Conservation (phyloP, 2,888 invertebrate genomes). For the Harpalus rufipes region DNA sequence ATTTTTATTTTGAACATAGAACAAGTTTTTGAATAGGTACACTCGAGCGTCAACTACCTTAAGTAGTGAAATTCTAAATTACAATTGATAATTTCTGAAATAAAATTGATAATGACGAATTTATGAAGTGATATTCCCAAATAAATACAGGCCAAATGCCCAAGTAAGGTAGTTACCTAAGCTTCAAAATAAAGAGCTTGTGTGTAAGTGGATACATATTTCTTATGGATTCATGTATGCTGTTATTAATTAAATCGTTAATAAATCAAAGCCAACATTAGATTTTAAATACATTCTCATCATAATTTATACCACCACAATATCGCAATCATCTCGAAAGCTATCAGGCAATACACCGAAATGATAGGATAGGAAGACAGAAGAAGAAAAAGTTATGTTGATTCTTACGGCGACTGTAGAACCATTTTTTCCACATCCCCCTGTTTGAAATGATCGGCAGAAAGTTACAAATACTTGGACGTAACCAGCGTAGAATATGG, state of each 20-base stretch:
- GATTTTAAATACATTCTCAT: slow-evolving; percentile 34
- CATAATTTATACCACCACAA: slow-evolving; percentile 37
- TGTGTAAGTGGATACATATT: slow-evolving; percentile 47
- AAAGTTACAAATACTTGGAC: slow-evolving; percentile 84
- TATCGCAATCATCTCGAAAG: slow-evolving; percentile 63
- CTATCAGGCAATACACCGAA: slow-evolving; percentile 57
- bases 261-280: slow-evolving; percentile 27
- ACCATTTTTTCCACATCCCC: slow-evolving; percentile 97
- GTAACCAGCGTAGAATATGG: slow-evolving; percentile 82
- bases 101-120: background rate
- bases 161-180: slow-evolving; percentile 22
- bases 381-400: slow-evolving; percentile 42
- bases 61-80: too few relatives aligned
- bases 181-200: slow-evolving; percentile 34
- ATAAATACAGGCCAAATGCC: slow-evolving; percentile 22
- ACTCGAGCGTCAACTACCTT: too few relatives aligned
- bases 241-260: slow-evolving; percentile 25
- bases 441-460: slow-evolving; percentile 85
- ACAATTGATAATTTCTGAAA: too few relatives aligned
- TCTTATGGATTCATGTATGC: slow-evolving; percentile 49
- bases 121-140: slow-evolving; percentile 30
- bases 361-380: slow-evolving; percentile 26
- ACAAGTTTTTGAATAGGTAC: too few relatives aligned
- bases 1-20: too few relatives aligned
- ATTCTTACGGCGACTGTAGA: slow-evolving; percentile 95